Conservation (phyloP, 2,797 vertebrate genomes). For the Rhinatrema bivittatum region DNA sequence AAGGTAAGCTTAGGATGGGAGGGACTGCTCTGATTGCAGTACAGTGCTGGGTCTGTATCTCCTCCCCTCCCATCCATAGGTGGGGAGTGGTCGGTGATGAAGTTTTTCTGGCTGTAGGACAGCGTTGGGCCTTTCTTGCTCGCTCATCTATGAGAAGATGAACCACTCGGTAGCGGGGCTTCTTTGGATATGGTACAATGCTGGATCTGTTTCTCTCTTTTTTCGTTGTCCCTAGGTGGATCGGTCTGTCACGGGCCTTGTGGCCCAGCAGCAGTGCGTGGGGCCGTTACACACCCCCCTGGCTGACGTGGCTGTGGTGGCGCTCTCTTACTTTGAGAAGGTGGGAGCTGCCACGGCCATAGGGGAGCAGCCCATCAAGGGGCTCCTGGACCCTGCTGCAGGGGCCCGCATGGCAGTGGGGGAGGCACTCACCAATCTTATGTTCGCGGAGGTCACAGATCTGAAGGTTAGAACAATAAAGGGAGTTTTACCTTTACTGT, state of each 20-base stretch:
- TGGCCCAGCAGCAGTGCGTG: slow-evolving; percentile 92
- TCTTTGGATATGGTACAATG: no score
- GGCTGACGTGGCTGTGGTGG: slow-evolving; percentile 83
- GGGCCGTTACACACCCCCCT: slow-evolving; percentile 87
- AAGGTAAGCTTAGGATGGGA: no score
- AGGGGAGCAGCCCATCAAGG: slow-evolving; percentile 89
- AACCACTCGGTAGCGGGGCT: no score
- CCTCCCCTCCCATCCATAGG: no score
- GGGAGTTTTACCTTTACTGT: no score
- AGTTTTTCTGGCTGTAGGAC: no score
- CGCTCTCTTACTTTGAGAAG: slow-evolving; percentile 71
- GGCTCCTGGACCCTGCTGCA: slow-evolving; percentile 68
- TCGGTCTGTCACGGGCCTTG: slow-evolving; percentile 84
- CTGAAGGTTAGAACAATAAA: slow-evolving; percentile 59
- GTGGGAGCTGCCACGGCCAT: slow-evolving; percentile 79
- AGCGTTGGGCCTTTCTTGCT: no score
- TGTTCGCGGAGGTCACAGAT: slow-evolving; percentile 76
- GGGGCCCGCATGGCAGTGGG: slow-evolving; percentile 82
- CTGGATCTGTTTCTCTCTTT: no score
- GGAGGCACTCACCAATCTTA: slow-evolving; percentile 86
- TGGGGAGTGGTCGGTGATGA: no score
- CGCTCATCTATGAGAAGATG: no score
- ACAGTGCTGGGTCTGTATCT: no score
- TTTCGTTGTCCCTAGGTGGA: slow-evolving; percentile 69
- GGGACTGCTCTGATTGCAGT: no score